phyloP scores from a whole-genome alignment of 2,113 vertebrate genomes.

The Pyrgilauda ruficollis region DNA sequence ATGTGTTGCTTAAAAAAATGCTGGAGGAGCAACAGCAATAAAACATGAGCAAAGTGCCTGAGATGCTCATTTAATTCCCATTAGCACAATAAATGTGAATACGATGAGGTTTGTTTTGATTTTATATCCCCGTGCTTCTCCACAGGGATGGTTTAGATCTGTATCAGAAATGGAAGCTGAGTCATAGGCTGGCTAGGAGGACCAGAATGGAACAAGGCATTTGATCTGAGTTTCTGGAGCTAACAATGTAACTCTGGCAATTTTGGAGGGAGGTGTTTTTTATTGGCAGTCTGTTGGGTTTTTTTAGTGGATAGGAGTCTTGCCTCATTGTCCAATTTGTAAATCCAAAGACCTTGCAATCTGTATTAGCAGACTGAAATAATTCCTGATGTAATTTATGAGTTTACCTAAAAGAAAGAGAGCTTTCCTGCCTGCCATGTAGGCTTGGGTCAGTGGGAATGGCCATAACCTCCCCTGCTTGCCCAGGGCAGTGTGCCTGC shows the following conservation, averaged over 20 bases:
- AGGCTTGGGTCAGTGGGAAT: neutral
- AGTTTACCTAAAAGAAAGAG: neutral
- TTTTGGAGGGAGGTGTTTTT: neutral
- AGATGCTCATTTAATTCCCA: neutral
- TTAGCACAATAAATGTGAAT: neutral
- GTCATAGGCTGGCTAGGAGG: neutral
- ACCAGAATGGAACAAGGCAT: neutral
- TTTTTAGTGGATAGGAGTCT: neutral
- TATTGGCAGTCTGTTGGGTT: neutral
- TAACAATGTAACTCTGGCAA: neutral
- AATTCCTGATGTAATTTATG: neutral
- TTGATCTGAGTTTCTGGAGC: neutral
- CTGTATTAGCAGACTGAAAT: neutral
- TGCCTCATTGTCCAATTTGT: neutral
- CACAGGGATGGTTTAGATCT: neutral
- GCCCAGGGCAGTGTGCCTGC: accelerated
- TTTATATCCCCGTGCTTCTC: neutral
- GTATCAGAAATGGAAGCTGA: neutral
- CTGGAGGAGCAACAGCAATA: neutral
- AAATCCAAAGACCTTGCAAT: neutral
- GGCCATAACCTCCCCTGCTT: neutral
- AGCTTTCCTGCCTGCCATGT: neutral
- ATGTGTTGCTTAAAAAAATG: neutral
- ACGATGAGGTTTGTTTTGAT: neutral
- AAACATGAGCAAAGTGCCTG: neutral